Percentiles rank a stretch among this genome's conserved stretches.
phyloP scores from a whole-genome alignment of 2,797 vertebrate species.

The Aphelocoma californica region DNA sequence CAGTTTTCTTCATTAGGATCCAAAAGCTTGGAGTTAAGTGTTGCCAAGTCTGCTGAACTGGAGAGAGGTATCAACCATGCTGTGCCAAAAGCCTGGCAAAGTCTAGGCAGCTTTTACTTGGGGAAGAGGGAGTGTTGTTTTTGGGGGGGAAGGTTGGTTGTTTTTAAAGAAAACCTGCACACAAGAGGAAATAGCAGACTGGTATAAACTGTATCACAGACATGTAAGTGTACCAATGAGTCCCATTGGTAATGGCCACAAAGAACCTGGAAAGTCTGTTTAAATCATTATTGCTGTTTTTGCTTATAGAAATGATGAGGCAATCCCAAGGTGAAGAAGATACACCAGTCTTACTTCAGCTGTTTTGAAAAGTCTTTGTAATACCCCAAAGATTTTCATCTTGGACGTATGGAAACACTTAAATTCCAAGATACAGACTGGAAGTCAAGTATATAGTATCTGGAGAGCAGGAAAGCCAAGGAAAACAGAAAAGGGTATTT shows the following conservation, averaged over 20 bases:
- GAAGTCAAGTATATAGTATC: background rate
- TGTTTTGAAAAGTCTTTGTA: background rate
- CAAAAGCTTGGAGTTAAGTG: background rate
- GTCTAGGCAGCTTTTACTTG: background rate
- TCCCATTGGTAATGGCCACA: background rate
- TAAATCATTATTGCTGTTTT: background rate
- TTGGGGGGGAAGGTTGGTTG: rapidly evolving
- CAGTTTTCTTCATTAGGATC: slow-evolving; percentile 42
- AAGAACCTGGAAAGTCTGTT: slow-evolving; percentile 21
- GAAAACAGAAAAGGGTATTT: slow-evolving; percentile 11
- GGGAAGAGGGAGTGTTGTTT: background rate
- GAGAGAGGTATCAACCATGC: background rate
- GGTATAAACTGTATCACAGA: background rate
- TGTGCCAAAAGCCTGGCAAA: background rate
- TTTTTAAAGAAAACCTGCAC: background rate
- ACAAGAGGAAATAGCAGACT: background rate
- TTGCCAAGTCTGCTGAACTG: background rate
- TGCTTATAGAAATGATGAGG: slow-evolving; percentile 18
- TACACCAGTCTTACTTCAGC: background rate
- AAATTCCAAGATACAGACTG: slow-evolving; percentile 41
- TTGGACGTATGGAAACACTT: slow-evolving; percentile 21
- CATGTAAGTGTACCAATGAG: background rate
- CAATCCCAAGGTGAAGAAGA: slow-evolving; percentile 12
- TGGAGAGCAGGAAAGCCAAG: slow-evolving; percentile 46
- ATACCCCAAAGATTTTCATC: background rate